Base-by-base conservation (phyloP, 1,140 invertebrate genomes). In the Solenopsis fugax region DNA sequence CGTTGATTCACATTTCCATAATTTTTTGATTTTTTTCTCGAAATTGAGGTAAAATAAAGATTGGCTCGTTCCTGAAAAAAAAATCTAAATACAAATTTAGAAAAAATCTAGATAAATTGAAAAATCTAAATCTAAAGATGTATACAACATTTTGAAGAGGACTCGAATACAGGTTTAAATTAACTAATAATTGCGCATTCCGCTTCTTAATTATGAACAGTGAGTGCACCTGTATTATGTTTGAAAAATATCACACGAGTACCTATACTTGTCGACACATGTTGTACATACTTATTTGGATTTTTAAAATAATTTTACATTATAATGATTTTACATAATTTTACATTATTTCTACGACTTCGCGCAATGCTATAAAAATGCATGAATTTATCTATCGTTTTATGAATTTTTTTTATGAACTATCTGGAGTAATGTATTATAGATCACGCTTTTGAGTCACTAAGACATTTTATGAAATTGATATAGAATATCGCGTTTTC, bases 401-500 rank as follows among this genome's bases (percentile, higher is more conserved):
- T n/a, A n/a, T n/a, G n/a, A n/a, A n/a, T n/a, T n/a, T n/a, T n/a
- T n/a, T n/a, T n/a, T n/a, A n/a, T n/a, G n/a, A n/a, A n/a, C n/a
- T n/a, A n/a, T 75, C 7, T 84, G 3, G 54, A 84, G 10, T 54
- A 29, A 7, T 10, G n/a, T 45, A 4, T 54, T 21, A 18, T 34
- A 5, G n/a, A 75, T 73, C 18, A 75, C 37, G 37, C n/a, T 24
- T 85, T 65, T 45, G 29, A 54, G 13, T 21, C 9, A 62, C 1
- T 62, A 73, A 34, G 5, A 45, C 9, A 29, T 56, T 80, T 89
- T 52, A 69, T 54, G 60, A 45, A 7, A 71, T 85, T 73, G 88
- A 88, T 91, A 89, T 62, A 50, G 50, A 65, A 50, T 88, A 92
- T 90, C 77, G 69, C 81, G 77, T 67, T 76, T 88, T 67, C 58